phyloP scores from a whole-genome alignment of 1,140 invertebrate genomes.

The Vanessa atalanta region DNA sequence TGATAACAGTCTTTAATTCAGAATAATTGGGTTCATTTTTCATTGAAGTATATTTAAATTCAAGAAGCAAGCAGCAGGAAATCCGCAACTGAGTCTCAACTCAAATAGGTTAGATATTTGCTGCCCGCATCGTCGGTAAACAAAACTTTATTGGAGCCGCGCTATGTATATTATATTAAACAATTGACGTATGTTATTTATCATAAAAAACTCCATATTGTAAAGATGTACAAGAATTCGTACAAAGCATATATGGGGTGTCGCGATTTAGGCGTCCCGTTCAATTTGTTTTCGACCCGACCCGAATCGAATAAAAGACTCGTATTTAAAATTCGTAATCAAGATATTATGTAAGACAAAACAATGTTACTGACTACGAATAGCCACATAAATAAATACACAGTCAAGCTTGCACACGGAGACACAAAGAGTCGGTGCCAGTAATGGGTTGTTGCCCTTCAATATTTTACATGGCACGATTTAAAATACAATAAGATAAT shows the following conservation, averaged over 20 bases:
- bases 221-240: neutral
- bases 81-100: conserved; percentile 25
- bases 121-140: conserved; percentile 30
- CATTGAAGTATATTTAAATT: neutral
- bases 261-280: too few species aligned
- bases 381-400: too few species aligned
- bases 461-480: too few species aligned
- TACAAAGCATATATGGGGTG: neutral
- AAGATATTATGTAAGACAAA: neutral
- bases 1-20: neutral
- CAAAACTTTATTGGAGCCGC: conserved; percentile 21
- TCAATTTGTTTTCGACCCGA: too few species aligned
- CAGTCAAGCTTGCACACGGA: too few species aligned
- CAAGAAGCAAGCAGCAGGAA: conserved; percentile 19
- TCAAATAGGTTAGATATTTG: conserved; percentile 33
- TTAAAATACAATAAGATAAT: too few species aligned
- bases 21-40: neutral
- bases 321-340: neutral
- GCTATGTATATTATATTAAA: conserved; percentile 9
- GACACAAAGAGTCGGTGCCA: too few species aligned
- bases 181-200: neutral
- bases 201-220: neutral
- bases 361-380: too few species aligned
- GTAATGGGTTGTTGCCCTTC: too few species aligned
- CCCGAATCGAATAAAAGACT: too few species aligned